Conservation (phyloP, 2,797 vertebrate species). For the Capromys pilorides region DNA sequence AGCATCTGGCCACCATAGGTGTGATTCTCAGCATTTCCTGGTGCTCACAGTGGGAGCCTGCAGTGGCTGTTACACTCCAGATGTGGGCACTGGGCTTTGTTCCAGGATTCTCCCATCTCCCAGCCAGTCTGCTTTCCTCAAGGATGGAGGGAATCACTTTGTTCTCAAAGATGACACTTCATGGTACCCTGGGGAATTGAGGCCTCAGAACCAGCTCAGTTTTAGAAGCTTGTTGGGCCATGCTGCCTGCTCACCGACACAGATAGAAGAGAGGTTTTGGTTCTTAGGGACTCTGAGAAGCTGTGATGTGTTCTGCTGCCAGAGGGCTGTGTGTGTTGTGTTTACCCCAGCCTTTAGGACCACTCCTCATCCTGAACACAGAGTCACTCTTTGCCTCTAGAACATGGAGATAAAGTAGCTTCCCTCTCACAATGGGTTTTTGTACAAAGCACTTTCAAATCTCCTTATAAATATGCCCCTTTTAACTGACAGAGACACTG, state of each 20-base stretch:
- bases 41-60: not conserved
- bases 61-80: not conserved
- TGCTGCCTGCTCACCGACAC: accelerated
- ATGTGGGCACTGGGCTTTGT: not conserved
- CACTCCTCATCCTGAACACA: not conserved
- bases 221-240: not conserved
- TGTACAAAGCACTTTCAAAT: not conserved
- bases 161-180: not conserved
- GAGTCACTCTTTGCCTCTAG: not conserved
- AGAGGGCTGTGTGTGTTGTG: not conserved
- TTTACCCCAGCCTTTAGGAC: not conserved
- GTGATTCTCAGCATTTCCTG: not conserved
- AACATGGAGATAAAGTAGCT: not conserved
- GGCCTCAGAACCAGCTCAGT: not conserved
- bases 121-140: not conserved
- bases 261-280: not conserved
- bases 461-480: not conserved
- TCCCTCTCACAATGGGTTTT: not conserved
- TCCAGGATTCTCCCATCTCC: not conserved
- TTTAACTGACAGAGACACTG: not conserved
- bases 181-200: accelerated
- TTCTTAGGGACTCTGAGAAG: not conserved
- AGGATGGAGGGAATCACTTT: not conserved
- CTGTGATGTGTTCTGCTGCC: accelerated
- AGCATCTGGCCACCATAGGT: not conserved